phyloP scores from a whole-genome alignment of 2,113 vertebrate species.

The Apistogramma diplotaenia region DNA sequence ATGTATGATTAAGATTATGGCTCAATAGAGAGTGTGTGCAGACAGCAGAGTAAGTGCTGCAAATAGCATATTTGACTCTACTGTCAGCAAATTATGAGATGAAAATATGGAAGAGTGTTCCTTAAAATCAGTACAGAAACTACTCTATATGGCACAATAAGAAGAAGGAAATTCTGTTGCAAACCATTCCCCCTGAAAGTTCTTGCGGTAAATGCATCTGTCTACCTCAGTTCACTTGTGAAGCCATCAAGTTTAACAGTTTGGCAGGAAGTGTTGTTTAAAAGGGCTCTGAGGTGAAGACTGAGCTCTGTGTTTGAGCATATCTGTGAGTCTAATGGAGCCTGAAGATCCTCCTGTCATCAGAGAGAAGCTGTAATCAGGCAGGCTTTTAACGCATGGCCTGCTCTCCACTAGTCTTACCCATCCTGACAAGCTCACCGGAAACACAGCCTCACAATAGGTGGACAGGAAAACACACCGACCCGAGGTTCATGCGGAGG shows the following conservation, averaged over 20 bases:
- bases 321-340: conserved; percentile 34
- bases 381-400: conserved; percentile 2
- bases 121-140: not conserved
- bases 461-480: not conserved
- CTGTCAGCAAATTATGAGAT: not conserved
- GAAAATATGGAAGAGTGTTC: not conserved
- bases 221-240: not conserved
- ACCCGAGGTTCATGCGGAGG: not conserved
- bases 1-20: too few relatives aligned
- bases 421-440: not conserved
- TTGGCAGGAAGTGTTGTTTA: conserved; percentile 2
- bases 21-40: not conserved
- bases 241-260: not conserved
- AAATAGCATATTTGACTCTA: not conserved
- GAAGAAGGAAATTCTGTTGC: not conserved
- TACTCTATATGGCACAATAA: not conserved
- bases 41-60: too few relatives aligned
- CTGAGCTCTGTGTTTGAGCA: not conserved
- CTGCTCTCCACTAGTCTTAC: not conserved
- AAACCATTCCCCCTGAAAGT: not conserved
- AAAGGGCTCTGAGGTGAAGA: conserved; percentile 20
- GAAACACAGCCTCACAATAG: not conserved
- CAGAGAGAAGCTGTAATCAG: conserved; percentile 24
- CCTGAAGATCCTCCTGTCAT: conserved; percentile 26
- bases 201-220: not conserved